phyloP scores from a whole-genome alignment of 2,888 invertebrate genomes.

The Tigriopus californicus region DNA sequence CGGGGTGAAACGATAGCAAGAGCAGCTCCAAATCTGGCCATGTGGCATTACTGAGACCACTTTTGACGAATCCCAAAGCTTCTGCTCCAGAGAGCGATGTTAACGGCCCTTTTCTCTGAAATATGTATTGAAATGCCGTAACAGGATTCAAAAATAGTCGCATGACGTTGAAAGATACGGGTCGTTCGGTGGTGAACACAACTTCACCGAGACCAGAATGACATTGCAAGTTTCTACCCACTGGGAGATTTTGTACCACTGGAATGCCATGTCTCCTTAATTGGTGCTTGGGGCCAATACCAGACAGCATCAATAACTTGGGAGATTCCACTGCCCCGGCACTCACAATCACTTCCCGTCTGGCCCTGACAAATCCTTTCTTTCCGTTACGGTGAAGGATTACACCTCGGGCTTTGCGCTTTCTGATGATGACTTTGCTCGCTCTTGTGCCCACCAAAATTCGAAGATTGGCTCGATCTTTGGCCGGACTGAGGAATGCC shows the following conservation, averaged over 20 bases:
- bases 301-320: conserved; percentile 75
- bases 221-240: conserved; percentile 36
- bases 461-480: neutral
- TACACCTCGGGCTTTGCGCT: too few relatives aligned
- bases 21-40: neutral
- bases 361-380: too few relatives aligned
- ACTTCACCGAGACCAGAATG: conserved; percentile 41
- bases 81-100: neutral
- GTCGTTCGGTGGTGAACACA: neutral
- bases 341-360: conserved; percentile 52
- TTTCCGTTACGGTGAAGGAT: too few relatives aligned
- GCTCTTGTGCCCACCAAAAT: neutral
- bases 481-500: too few relatives aligned
- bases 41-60: neutral
- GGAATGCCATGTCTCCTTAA: conserved; percentile 38
- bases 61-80: neutral
- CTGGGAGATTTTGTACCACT: neutral
- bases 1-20: too few relatives aligned
- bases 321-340: conserved; percentile 76
- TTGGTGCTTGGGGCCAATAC: conserved; percentile 61
- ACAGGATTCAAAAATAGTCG: neutral
- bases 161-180: neutral
- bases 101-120: neutral
- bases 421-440: neutral
- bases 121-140: neutral